Base-by-base conservation (phyloP, 2,113 vertebrate genomes). In the Cinclus cinclus region DNA sequence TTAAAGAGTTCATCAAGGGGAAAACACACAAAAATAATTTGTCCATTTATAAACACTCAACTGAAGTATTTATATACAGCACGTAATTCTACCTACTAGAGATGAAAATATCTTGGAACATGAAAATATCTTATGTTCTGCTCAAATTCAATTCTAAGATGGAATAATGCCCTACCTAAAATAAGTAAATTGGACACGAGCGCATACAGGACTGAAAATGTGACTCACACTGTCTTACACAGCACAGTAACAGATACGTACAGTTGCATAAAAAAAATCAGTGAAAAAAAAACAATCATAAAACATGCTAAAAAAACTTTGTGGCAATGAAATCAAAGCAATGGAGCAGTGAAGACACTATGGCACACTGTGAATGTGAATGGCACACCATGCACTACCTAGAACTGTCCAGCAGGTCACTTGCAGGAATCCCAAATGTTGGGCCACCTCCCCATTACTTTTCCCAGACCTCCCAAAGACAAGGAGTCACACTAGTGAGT, bases 261-360 rank as follows among this genome's bases (percentile, higher is more conserved):
- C 8, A 42, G 41, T 3, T 56, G 11, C 23, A 6, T 24, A 67
- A 13, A 41, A n/a, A 39, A 62, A 79, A 69, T 1, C 0, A 1
- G 28, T 46, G 10, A 74, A 82, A 89, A 20, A 59, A 39, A 8
- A 37, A 37, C 35, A 1, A 74, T 1, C 0, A 33, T 18, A 77
- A 81, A 84, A 62, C 6, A 65, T 30, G 33, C 31, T 39, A 46
- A 83, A 83, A 81, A 76, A 69, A 25, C 7, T 14, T 59, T 42
- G 11, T n/a, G 23, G 13, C 84, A 84, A 39, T 35, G 3, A 70
- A 77, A 77, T 46, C 56, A 46, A 77, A 60, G 30, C 24, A 84
- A 70, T 8, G 9, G 37, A 78, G 8, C 30, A 55, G 37, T 28
- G 35, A 74, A 64, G n/a, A 37, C 18, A 31, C 9, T 10, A 20